Base-by-base conservation (phyloP, 2,113 vertebrate species). In the Cavia aperea region DNA sequence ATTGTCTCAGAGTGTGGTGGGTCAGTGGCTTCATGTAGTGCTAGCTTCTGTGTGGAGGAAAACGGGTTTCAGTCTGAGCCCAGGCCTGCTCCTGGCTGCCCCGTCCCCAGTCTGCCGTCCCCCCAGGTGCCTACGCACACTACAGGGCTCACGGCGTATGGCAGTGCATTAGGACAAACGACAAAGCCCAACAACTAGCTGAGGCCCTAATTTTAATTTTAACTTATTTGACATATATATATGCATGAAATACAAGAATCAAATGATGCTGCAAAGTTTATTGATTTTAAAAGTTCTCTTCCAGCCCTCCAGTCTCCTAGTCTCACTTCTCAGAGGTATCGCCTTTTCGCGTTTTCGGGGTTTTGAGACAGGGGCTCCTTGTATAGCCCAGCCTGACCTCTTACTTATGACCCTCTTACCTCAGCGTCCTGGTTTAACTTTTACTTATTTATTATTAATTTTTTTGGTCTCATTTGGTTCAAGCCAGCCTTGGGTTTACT, bases 11-110 rank as follows among this genome's bases (percentile, higher is more conserved):
- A 95, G 58, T 51, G 68, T 94, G 94, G 84, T 62, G 90, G 88
- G 88, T 23, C 72, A 88, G 10, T 97, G 95, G 96, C 96, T 84
- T 46, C 78, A 92, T 93, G 84, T 86, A 62, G 60, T 94, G 26
- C 70, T 91, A 0, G 29, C 15, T 93, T 8, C 29, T 77, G 9
- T 73, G 5, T 43, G 78, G 85, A 77, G 83, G 88, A 90, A 93
- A 88, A 63, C 9, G 46, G n/a, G 46, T 89, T 92, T 94, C 56
- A 72, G 1, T 81, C 49, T 87, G 36, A 33, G 81, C 13, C 54
- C 11, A 87, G 6, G 49, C 49, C 4, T 78, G 31, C 54, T 10
- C 16, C 16, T n/a, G 14, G 31, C 62, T 23, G 66, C 3, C 16
- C 49, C 33, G 2, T 8, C 3, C 2, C 5, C 4, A 39, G 11